phyloP scores from a whole-genome alignment of 2,113 vertebrate genomes.

The Scatophagus argus region DNA sequence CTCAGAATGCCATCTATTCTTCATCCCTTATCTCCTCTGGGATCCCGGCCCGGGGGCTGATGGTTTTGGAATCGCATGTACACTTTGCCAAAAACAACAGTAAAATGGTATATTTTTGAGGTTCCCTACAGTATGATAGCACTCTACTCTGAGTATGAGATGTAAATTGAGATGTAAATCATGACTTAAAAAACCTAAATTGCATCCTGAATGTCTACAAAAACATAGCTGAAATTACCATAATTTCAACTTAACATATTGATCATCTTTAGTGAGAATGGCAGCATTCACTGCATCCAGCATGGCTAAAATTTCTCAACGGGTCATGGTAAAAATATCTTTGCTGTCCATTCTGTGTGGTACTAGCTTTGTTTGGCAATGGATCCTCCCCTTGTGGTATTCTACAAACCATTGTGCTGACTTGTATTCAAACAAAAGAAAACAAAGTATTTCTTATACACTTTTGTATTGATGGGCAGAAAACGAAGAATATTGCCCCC shows the following conservation, averaged over 20 bases:
- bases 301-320: background rate
- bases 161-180: slow-evolving; percentile 47
- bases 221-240: slow-evolving; percentile 5
- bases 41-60: slow-evolving; percentile 62
- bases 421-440: slow-evolving; percentile 6
- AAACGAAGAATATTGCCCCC: background rate
- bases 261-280: background rate
- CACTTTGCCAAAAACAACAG: slow-evolving; percentile 60
- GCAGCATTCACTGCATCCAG: background rate
- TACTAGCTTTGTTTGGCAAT: background rate
- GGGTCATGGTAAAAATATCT: background rate
- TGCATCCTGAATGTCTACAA: background rate
- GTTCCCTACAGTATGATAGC: slow-evolving; percentile 55
- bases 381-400: background rate
- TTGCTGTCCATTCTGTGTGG: too few relatives aligned
- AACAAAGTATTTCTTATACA: background rate
- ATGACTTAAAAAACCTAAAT: slow-evolving; percentile 19
- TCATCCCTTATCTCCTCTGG: slow-evolving; percentile 72
- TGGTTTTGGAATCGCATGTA: slow-evolving; percentile 65
- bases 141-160: slow-evolving; percentile 43
- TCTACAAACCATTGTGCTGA: background rate
- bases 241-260: slow-evolving; percentile 1
- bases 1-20: slow-evolving; percentile 73
- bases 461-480: too few relatives aligned
- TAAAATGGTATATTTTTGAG: slow-evolving; percentile 63